Conservation (phyloP, 1,140 invertebrate species). For the Ceratitis capitata region DNA sequence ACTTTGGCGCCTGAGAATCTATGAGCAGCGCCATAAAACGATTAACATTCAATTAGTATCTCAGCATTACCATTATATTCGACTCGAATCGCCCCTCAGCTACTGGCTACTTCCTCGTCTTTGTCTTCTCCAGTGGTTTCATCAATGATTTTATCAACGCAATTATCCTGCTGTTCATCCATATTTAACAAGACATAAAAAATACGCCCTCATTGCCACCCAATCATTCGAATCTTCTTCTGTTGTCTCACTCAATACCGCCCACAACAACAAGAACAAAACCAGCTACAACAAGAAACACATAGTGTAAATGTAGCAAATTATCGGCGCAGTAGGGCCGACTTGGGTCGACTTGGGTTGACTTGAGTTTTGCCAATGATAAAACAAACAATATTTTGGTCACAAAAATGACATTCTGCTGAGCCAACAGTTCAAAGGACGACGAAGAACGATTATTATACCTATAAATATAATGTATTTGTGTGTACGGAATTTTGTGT, state of each 20-base stretch:
- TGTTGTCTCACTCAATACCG: background rate
- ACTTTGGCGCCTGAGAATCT: background rate
- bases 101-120: background rate
- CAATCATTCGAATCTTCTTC: no score
- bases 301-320: conserved; percentile 63
- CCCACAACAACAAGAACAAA: background rate
- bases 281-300: background rate
- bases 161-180: conserved; percentile 41
- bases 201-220: conserved; percentile 6
- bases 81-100: background rate
- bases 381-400: background rate
- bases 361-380: background rate
- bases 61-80: conserved; percentile 49
- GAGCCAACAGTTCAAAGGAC: conserved; percentile 7
- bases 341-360: no score
- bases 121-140: conserved; percentile 4
- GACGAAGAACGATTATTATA: background rate
- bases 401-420: background rate
- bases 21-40: conserved; percentile 46
- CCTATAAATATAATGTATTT: background rate
- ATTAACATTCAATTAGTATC: conserved; percentile 64
- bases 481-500: background rate
- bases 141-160: conserved; percentile 63
- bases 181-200: conserved; percentile 36
- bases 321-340: conserved; percentile 50